Conservation (phyloP, 30 jellyfish, hydroid and myxozoan species). For the Hydractinia symbiolongicarpus region DNA sequence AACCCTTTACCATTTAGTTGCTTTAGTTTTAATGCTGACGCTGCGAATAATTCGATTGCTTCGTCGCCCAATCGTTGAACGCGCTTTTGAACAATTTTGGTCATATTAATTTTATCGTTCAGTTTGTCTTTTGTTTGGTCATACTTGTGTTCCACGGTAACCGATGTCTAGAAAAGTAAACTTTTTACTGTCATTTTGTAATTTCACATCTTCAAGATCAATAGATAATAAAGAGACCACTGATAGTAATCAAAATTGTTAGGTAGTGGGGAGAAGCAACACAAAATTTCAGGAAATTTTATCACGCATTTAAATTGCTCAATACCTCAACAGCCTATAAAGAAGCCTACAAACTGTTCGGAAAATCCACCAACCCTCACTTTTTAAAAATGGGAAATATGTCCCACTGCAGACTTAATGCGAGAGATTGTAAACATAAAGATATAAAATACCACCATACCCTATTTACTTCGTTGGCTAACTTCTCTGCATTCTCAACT, state of each 20-base stretch:
- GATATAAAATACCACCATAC: neutral
- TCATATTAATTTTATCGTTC: constrained; percentile 13
- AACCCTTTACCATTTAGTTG: constrained; percentile 17
- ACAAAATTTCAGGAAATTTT: no score
- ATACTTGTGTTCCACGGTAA: neutral
- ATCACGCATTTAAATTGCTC: no score
- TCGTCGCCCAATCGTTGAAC: constrained; percentile 27
- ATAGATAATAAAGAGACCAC: no score
- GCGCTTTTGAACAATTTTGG: constrained; percentile 36
- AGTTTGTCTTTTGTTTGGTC: constrained; percentile 2
- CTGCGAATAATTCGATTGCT: constrained; percentile 28
- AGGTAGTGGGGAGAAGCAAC: no score
- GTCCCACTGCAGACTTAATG: no score
- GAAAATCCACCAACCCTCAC: no score
- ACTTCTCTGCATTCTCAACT: constrained; percentile 23
- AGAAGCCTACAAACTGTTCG: neutral
- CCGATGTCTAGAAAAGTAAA: constrained; percentile 32
- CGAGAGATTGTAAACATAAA: no score
- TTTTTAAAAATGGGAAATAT: no score
- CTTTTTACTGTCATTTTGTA: neutral
- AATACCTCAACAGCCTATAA: neutral
- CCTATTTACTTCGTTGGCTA: constrained; percentile 29
- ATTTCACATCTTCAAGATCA: neutral
- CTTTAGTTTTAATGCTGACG: constrained; percentile 15
- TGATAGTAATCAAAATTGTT: no score